Evolutionary conservation across 1,140 invertebrate species (phyloP), one percentile per base, ranked within the genome.

Genomic region (Diabrotica virgifera): DNA sequence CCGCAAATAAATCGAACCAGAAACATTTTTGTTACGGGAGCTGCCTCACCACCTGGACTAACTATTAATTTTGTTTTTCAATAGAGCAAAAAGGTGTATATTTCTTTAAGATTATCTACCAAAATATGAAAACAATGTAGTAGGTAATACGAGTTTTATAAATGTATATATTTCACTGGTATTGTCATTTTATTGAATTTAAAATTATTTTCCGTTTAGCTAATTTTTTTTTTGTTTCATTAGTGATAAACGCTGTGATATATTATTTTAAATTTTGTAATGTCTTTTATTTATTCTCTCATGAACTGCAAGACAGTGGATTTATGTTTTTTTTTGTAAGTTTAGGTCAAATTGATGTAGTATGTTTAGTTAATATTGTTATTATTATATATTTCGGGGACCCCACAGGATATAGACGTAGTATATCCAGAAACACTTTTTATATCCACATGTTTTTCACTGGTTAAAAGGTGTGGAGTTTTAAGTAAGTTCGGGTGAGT

Each of bases 41-140:
- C n/a, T n/a, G n/a, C n/a, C n/a, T n/a, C n/a, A n/a, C n/a, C n/a
- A n/a, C n/a, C n/a, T n/a, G n/a, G n/a, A n/a, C n/a, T n/a, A n/a
- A n/a, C n/a, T n/a, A 46, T 46, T 46, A 46, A 46, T 46, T 46
- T 46, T 46, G 40, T 46, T 46, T 46, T 46, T 46, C 40, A 46
- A 46, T 46, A 46, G 40, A 46, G 40, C 8, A 8, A 46, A 46
- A 8, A 46, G n/a, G n/a, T 46, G 40, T 46, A 46, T 46, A 10
- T 46, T 46, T 46, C n/a, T 46, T 10, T n/a, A 46, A 46, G 24
- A 24, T 24, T 24, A 24, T 24, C 24, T 1, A 24, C 24, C 24
- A 4, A 24, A 24, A 24, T 24, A 24, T 24, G 24, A 24, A 24
- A 24, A 24, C 24, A 24, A 24, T 24, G 24, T 24, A 24, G 24